Base-by-base conservation (phyloP, 2,797 vertebrate genomes). In the Spheniscus humboldti region DNA sequence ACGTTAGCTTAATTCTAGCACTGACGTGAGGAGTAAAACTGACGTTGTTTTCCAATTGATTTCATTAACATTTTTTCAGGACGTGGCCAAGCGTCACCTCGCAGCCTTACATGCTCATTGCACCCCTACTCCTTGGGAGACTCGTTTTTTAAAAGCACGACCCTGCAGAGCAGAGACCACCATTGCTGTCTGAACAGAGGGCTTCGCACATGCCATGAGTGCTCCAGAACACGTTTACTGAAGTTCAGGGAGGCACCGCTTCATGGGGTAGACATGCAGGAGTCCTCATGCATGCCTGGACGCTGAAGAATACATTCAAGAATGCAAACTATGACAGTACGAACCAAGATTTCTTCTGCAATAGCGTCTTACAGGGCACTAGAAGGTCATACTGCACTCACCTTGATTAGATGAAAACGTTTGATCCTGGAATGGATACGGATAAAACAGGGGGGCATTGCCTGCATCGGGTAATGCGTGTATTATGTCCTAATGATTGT, bases 131-230 rank as follows among this genome's bases (percentile, higher is more conserved):
- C 10, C 7, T 20, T 48, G 43, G 13, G 30, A 72, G 57, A 20
- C 9, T 53, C 28, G 6, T 28, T 43, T 75, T 64, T 47, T 10
- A 27, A 57, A 31, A 79, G 43, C 75, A 59, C 28, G 10, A 8
- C 13, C 4, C 30, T 63, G 33, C 71, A 79, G 63, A 78, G 55
- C 74, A 73, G 80, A 69, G 73, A 24, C 6, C 66, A 24, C 1
- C 0, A 1, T 16, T 56, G 56, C 68, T 77, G 13, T 7, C 13
- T 18, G 68, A 50, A 30, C 7, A 24, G 48, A 48, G 30, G 39
- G 62, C 33, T 43, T 60, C 3, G 6, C 31, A 24, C 14, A 8
- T 3, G 1, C 0, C 1, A 6, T 4, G 13, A 50, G 22, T 6
- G 35, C 55, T 73, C 64, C 68, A 39, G 47, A 76, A 55, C 10